phyloP scores from a whole-genome alignment of 2,888 invertebrate genomes.

The Drosophila siamana region DNA sequence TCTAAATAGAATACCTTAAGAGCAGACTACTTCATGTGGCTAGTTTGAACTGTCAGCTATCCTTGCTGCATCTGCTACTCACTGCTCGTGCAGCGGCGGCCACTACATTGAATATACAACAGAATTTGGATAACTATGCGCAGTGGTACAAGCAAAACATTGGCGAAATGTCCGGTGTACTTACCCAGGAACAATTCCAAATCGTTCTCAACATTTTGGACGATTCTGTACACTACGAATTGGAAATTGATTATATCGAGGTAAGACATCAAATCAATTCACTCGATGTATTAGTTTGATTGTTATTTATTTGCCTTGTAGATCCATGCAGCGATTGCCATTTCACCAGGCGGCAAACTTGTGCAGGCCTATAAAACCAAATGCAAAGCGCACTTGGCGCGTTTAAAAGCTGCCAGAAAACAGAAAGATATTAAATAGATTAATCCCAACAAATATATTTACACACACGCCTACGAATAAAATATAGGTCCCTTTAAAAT shows the following conservation, averaged over 20 bases:
- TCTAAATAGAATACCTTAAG: constrained; percentile 76
- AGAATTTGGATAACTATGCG: constrained; percentile 79
- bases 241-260: constrained; percentile 79
- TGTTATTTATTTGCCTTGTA: constrained; percentile 33
- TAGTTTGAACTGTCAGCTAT: constrained; percentile 53
- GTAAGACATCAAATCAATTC: constrained; percentile 43
- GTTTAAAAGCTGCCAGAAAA: constrained; percentile 52
- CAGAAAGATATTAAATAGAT: constrained; percentile 26
- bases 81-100: constrained; percentile 80
- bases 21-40: constrained; percentile 74
- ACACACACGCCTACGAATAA: constrained; percentile 20
- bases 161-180: constrained; percentile 82
- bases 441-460: constrained; percentile 33
- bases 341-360: constrained; percentile 83
- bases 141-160: constrained; percentile 84
- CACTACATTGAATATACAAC: constrained; percentile 68
- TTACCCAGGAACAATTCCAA: constrained; percentile 77
- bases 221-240: constrained; percentile 77
- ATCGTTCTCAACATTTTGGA: constrained; percentile 69
- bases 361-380: constrained; percentile 81
- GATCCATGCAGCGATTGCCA: constrained; percentile 81
- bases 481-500: constrained; percentile 4
- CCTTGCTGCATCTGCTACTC: constrained; percentile 76
- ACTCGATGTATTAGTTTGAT: background rate
- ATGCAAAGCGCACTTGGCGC: constrained; percentile 76